Evolutionary conservation across 2,797 vertebrate species (phyloP).

Genomic region (Diplodus puntazzo): DNA sequence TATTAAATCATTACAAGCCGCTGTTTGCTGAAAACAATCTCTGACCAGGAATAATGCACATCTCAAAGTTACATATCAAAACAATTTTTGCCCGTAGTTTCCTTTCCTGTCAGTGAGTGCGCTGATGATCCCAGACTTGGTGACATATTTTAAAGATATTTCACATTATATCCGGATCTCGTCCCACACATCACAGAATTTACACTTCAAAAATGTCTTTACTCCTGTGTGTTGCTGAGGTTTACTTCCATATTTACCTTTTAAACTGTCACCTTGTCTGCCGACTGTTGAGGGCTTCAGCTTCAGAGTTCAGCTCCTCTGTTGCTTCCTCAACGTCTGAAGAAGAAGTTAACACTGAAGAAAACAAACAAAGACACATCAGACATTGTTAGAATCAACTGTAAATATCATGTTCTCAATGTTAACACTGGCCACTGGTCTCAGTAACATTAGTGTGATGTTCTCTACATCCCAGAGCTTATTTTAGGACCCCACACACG

Average conservation of each 20-base stretch:
- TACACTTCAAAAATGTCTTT: neutral
- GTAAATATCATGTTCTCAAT: too few species aligned
- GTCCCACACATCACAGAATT: neutral
- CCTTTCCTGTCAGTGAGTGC: too few species aligned
- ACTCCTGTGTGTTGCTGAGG: neutral
- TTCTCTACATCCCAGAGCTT: too few species aligned
- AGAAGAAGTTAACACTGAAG: neutral
- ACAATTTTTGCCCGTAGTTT: too few species aligned
- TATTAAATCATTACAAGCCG: too few species aligned
- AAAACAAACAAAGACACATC: neutral
- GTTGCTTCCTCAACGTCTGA: neutral
- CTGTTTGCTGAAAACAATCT: too few species aligned
- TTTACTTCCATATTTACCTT: neutral
- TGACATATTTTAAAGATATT: too few species aligned
- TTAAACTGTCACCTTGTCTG: conserved; percentile 34
- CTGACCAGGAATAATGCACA: too few species aligned
- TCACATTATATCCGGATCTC: too few species aligned
- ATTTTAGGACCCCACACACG: too few species aligned
- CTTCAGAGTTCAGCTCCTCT: neutral
- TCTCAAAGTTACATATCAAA: too few species aligned
- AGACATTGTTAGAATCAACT: neutral
- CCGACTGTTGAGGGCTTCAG: neutral
- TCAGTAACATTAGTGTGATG: neutral
- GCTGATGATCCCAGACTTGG: too few species aligned
- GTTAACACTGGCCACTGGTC: neutral